These are phyloP conservation scores for Meloidogyne floridensis DNA, from an alignment of 1,140 invertebrate species.

Conservation along the genomic window DNA sequence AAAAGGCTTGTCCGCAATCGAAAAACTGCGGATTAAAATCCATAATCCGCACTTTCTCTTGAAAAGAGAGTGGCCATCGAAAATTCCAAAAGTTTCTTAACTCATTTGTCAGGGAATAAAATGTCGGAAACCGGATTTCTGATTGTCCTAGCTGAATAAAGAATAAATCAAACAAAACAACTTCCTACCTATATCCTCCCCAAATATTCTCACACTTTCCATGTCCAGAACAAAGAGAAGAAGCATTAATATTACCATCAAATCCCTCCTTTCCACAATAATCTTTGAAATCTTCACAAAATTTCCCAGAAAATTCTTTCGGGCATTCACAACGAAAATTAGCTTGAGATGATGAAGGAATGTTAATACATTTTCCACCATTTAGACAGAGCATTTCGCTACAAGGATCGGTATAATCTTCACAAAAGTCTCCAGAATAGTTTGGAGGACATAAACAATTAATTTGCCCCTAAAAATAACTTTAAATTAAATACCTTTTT, in stretches of 20 bases:
- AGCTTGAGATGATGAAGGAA: background rate
- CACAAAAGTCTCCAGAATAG: conserved; percentile 46
- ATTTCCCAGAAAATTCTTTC: conserved; percentile 27
- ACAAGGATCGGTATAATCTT: conserved; percentile 33
- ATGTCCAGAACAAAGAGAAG: conserved; percentile 28
- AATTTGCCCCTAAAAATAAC: conserved; percentile 28
- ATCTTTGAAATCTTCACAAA: conserved; percentile 40
- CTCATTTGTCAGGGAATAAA: no score
- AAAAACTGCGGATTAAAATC: no score
- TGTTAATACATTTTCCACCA: conserved; percentile 42
- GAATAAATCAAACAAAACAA: no score
- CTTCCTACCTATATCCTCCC: conserved; percentile 21
- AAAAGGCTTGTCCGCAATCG: no score
- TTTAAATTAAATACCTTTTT: no score
- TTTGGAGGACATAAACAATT: conserved; percentile 40
- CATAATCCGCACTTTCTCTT: no score
- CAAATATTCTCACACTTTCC: conserved; percentile 45
- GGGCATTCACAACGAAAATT: conserved; percentile 41
- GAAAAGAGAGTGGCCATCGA: no score
- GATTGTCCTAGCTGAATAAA: no score
- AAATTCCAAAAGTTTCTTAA: no score
- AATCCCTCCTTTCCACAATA: conserved; percentile 21
- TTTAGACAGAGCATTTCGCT: conserved; percentile 43
- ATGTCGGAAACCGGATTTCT: no score
- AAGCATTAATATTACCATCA: background rate